Conservation (phyloP, 53 echinoderm and acorn worm species). For the Holothuria scabra region DNA sequence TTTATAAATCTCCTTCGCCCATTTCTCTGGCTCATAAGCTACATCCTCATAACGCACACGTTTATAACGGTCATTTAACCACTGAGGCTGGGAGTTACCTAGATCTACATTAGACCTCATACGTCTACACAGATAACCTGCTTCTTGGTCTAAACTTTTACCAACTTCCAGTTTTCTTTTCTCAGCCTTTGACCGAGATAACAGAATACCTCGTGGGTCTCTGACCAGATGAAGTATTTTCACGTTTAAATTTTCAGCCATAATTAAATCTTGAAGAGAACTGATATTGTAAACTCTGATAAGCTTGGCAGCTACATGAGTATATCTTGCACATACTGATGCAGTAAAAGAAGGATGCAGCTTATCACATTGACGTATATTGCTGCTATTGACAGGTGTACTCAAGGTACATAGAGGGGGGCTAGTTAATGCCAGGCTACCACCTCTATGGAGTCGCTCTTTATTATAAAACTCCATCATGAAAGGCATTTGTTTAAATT, state of each 20-base stretch:
- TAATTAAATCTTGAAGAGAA: constrained; percentile 59
- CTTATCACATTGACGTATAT: constrained; percentile 42
- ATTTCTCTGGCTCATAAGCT: constrained; percentile 68
- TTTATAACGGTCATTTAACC: constrained; percentile 74
- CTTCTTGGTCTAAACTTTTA: constrained; percentile 56
- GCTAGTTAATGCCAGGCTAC: constrained; percentile 66
- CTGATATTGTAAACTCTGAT: constrained; percentile 77
- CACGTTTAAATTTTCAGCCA: constrained; percentile 70
- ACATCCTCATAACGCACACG: constrained; percentile 92
- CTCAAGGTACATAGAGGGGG: constrained; percentile 77
- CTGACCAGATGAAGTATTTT: constrained; percentile 93
- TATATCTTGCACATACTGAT: constrained; percentile 64
- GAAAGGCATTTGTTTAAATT: constrained; percentile 74
- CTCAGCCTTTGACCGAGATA: constrained; percentile 59
- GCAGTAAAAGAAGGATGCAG: constrained; percentile 49
- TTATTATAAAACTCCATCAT: constrained; percentile 78
- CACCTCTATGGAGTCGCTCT: constrained; percentile 79
- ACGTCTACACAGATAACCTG: constrained; percentile 74
- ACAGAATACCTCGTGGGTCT: constrained; percentile 82
- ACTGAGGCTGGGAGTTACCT: constrained; percentile 52
- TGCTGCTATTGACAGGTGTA: constrained; percentile 32
- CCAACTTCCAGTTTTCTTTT: constrained; percentile 56
- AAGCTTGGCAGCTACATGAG: constrained; percentile 72
- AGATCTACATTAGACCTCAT: constrained; percentile 75
- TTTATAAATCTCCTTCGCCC: constrained; percentile 73